Evolutionary conservation across 2,888 invertebrate genomes (phyloP), one percentile per base, ranked within the genome.

Genomic region (Phoronis australis): DNA sequence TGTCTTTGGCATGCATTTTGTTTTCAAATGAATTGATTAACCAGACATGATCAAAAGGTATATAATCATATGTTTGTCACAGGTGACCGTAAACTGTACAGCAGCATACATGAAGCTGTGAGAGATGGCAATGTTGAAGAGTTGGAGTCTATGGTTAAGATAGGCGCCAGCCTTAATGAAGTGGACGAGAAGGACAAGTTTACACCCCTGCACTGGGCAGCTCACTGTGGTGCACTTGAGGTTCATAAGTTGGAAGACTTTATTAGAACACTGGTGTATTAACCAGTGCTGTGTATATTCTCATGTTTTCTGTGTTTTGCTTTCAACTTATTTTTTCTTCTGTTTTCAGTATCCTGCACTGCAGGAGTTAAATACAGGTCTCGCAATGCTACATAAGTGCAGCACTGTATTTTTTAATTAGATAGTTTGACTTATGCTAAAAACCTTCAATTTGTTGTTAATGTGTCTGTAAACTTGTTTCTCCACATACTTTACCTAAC

Each of bases 101-200:
- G 43, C 3, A 61, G 54, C 23, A 64, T 70, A 38, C 70, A 70
- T 53, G 69, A 65, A 52, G 70, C 69, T 6, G 69, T 69, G 15
- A 55, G 50, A 20, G 51, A 57, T 45, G 73, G 70, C 5, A 71
- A 77, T 58, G 67, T 76, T 1, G 48, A 61, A 40, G 68, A 68
- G 39, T 48, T 77, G 47, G 73, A 75, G 56, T 49, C 57, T 4
- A 73, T 76, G 71, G 72, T 77, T 23, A 75, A 73, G 50, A 66
- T 62, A 54, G 77, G 77, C 3, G 75, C 74, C 46, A 76, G 75
- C 58, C 71, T 77, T 43, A 77, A 77, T 54, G 76, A 77, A 54
- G 65, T 76, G 2, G 73, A 75, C 40, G 66, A 66, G 22, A 62
- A 60, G 26, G 70, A 77, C 51, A 70, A 69, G 50, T 77, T 77